These are phyloP conservation scores for Zosterops japonicus DNA, from an alignment of 2,113 vertebrate genomes.

Conservation along the genomic window DNA sequence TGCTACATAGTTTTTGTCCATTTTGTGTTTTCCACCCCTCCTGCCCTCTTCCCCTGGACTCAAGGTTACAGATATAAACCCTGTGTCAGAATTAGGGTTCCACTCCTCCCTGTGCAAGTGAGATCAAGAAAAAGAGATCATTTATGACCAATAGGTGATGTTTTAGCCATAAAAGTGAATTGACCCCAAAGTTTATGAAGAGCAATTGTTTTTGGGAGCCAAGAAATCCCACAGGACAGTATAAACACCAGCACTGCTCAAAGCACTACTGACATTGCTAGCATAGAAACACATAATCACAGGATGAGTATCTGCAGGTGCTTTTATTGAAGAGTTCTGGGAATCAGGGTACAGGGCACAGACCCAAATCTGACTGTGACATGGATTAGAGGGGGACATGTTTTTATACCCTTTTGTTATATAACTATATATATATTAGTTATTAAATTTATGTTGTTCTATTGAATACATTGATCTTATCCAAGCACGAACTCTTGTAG, in stretches of 20 bases:
- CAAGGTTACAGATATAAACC: background rate
- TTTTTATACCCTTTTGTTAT: too few species aligned
- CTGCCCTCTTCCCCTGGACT: fast-evolving
- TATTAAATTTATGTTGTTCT: too few species aligned
- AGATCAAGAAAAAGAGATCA: background rate
- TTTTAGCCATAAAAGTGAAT: background rate
- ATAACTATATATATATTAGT: too few species aligned
- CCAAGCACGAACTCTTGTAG: too few species aligned
- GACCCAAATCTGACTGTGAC: too few species aligned
- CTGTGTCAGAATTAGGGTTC: background rate
- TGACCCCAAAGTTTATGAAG: background rate
- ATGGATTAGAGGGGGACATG: too few species aligned
- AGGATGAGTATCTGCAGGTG: too few species aligned
- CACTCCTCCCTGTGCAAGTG: background rate
- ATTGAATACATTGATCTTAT: too few species aligned
- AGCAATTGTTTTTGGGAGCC: background rate
- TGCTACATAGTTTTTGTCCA: background rate
- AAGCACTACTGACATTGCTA: background rate
- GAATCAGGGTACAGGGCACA: too few species aligned
- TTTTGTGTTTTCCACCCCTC: background rate
- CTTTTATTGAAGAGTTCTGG: too few species aligned
- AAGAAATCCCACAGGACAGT: background rate
- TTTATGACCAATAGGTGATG: background rate
- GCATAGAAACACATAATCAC: too few species aligned
- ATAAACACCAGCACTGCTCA: background rate